These are phyloP conservation scores for Antitype chi DNA, from an alignment of 2,888 invertebrate species.

Conservation along the genomic window DNA sequence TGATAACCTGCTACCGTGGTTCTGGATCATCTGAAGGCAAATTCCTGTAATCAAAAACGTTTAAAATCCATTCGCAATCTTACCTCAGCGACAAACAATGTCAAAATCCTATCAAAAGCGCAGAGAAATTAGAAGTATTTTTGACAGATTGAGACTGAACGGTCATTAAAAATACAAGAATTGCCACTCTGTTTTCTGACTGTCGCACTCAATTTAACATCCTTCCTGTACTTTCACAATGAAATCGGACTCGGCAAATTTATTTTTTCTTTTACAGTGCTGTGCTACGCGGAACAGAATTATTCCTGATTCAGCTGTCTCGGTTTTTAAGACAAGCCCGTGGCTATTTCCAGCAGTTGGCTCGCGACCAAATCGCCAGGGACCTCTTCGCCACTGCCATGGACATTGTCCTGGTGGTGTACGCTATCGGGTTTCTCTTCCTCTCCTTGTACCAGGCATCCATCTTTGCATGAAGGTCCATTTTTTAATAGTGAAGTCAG, in stretches of 20 bases:
- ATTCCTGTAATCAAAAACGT: background rate
- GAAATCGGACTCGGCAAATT: background rate
- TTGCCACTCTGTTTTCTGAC: background rate
- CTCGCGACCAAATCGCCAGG: constrained; percentile 70
- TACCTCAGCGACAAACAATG: too few relatives aligned
- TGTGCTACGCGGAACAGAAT: constrained; percentile 70
- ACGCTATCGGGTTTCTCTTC: constrained; percentile 82
- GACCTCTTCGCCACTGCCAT: constrained; percentile 80
- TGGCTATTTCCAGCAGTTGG: constrained; percentile 68
- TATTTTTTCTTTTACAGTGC: constrained; percentile 65
- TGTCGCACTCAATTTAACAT: background rate
- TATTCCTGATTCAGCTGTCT: constrained; percentile 68
- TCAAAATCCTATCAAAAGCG: too few relatives aligned
- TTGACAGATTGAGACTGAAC: background rate
- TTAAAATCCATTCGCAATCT: too few relatives aligned
- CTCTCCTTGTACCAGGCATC: constrained; percentile 81
- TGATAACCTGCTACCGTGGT: background rate
- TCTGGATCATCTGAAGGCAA: background rate
- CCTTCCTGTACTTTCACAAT: background rate
- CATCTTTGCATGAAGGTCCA: constrained; percentile 54
- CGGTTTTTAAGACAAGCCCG: constrained; percentile 64
- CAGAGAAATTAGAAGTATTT: background rate
- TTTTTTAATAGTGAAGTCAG: constrained; percentile 52
- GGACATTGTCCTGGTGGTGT: constrained; percentile 80
- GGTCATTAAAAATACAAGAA: background rate